Percentiles rank a stretch among this genome's conserved stretches.
Evolutionary conservation across 2,797 vertebrate genomes (phyloP).

Genomic region (Telmatherina bonti): DNA sequence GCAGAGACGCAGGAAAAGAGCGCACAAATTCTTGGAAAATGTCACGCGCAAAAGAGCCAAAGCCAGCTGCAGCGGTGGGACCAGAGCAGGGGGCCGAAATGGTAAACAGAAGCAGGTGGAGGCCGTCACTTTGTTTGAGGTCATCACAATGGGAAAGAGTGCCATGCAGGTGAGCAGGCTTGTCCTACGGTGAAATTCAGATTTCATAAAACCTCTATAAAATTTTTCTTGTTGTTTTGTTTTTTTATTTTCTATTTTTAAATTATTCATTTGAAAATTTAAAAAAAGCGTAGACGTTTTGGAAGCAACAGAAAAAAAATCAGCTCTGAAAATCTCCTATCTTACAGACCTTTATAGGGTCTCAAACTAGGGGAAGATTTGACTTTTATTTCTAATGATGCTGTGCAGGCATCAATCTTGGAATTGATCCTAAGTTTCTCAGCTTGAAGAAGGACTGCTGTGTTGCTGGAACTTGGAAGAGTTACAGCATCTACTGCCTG

Average conservation of each 20-base stretch:
- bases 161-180: slow-evolving; percentile 88
- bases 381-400: not conserved
- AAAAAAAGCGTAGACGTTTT: not conserved
- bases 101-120: slow-evolving; percentile 80
- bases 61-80: slow-evolving; percentile 37
- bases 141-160: slow-evolving; percentile 89
- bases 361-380: not conserved
- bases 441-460: not conserved
- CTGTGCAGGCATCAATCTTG: too few species aligned
- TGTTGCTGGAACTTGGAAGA: not conserved
- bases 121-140: slow-evolving; percentile 92
- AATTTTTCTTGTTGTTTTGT: not conserved
- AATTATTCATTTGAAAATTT: not conserved
- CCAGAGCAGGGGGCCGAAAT: slow-evolving; percentile 29
- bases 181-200: too few species aligned
- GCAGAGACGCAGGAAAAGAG: slow-evolving; percentile 85
- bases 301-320: not conserved
- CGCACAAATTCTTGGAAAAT: slow-evolving; percentile 83
- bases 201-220: not conserved
- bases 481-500: not conserved
- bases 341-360: not conserved
- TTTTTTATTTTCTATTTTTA: too few species aligned
- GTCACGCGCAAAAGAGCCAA: slow-evolving; percentile 77
- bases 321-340: not conserved
- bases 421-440: not conserved